Base-by-base conservation (phyloP, 1,140 invertebrate species). In the Venturia canescens region DNA sequence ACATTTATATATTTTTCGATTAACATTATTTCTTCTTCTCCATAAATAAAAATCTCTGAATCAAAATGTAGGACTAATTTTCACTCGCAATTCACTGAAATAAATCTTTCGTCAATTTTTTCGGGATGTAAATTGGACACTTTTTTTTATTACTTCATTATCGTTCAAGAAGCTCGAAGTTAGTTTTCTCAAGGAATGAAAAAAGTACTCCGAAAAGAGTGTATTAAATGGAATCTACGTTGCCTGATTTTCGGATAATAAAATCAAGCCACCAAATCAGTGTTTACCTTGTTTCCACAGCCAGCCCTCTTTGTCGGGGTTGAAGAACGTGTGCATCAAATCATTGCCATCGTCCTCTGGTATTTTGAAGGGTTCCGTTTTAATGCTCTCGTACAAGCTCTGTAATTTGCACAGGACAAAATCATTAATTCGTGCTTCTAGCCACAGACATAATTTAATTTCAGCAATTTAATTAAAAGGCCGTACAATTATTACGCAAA, bases 241-340 rank as follows among this genome's bases (percentile, higher is more conserved):
- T 76, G 72, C 72, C 27, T 76, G 9, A 63, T 53, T 63, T 76
- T 18, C 72, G 27, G 60, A 63, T 27, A 53, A 15, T 23, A 31
- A 26, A 27, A 26, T 53, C 53, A 63, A 76, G 4, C 53, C 29
- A 80, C 23, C 18, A 53, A 53, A 53, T 80, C n/a, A 63, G 69
- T 38, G 74, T 82, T 90, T 95, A 93, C 97, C 98, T 94, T 99
- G 98, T 91, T 99, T 99, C 97, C 97, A 99, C 16, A 99, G 94
- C 98, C 98, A 99, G 57, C 99, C 99, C 91, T 99, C 98, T 91
- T 99, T 98, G 91, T 99, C 98, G 0, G 99, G 98, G 92, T 99
- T 99, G 93, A 99, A 99, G 94, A 99, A 99, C 44, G 98, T 99
- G 91, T 99, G 98, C 97, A 99, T 99, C 84, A 99, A 94, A 93